Evolutionary conservation across 64 coral and sea anemone species (phyloP), one percentile per base, ranked within the genome.

Genomic region (Hydrozoanthus tunicans): DNA sequence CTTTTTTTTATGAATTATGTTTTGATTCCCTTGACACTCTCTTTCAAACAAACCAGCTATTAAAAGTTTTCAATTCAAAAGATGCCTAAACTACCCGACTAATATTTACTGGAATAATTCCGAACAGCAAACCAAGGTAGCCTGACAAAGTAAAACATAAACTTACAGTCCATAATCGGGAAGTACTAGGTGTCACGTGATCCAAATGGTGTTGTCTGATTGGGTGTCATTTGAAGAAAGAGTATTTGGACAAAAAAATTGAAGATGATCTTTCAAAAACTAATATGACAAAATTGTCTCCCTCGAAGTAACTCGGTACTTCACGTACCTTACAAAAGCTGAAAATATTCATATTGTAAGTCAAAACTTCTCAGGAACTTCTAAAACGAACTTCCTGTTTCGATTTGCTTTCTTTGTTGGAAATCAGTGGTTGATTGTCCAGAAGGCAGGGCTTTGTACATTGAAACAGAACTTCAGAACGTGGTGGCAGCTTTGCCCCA

Each of bases 401-500:
- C 23, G 15, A 88, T 88, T 88, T 81, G 32, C 57, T 17, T 74
- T 86, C 73, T 86, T 74, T 70, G 64, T 86, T 70, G 68, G 69
- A 73, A 88, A 73, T 88, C 54, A 88, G 84, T 60, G 8, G 55
- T 56, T 8, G 70, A 68, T 23, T 85, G 67, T 51, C 55, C 70
- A 3, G 84, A 73, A 59, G 84, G 84, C 12, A 88, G 54, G 61
- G 84, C 68, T 1, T 88, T 88, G 59, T 88, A 88, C 84, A 88
- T 88, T 74, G 84, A 88, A 5, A 52, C 84, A 88, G 84, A 88
- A 70, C 84, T 88, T 73, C 53, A 88, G 20, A 74, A 74, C 57
- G 69, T 75, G 23, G 25, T 61, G 26, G 69, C 69, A 15, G 69
- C 84, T 51, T 74, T 88, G 55, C 84, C 84, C 26, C 84, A 75